Evolutionary conservation across 2,797 vertebrate species (phyloP).

Genomic region (Micrastur ruficollis): DNA sequence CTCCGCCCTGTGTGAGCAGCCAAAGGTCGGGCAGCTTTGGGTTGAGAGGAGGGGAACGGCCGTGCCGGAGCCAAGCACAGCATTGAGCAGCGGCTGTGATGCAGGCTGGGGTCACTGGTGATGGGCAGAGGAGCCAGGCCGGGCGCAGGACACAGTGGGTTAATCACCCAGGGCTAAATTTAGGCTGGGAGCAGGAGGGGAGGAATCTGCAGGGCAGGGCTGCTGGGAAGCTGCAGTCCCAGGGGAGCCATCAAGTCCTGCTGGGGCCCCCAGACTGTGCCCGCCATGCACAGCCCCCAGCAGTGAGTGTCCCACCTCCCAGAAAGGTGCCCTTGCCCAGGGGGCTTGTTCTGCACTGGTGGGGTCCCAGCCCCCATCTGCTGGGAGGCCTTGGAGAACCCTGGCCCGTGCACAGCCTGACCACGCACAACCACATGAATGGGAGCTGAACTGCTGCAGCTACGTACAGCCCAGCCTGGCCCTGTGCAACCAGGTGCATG

Average conservation of each 20-base stretch:
- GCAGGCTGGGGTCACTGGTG: neutral
- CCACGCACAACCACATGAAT: fast-evolving
- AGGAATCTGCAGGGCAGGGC: conserved; percentile 47
- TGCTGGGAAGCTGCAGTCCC: neutral
- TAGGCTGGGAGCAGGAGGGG: conserved; percentile 29
- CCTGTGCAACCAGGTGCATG: neutral
- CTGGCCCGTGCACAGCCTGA: neutral
- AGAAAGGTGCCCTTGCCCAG: neutral
- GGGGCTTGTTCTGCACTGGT: neutral
- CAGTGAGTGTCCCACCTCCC: fast-evolving
- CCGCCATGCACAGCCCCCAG: neutral
- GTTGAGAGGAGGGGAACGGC: neutral
- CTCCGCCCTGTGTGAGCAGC: neutral
- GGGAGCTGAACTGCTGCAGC: neutral
- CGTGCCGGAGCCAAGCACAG: neutral
- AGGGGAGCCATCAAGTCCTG: neutral
- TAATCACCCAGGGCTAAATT: conserved; percentile 50
- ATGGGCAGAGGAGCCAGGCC: neutral
- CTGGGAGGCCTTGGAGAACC: neutral
- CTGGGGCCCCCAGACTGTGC: fast-evolving
- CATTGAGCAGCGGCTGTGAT: fast-evolving
- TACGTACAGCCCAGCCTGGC: neutral
- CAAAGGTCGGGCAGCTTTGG: neutral
- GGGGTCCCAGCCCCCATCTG: neutral
- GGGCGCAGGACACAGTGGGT: neutral